phyloP scores from a whole-genome alignment of 2,113 vertebrate species.

The Turdus rufiventris region DNA sequence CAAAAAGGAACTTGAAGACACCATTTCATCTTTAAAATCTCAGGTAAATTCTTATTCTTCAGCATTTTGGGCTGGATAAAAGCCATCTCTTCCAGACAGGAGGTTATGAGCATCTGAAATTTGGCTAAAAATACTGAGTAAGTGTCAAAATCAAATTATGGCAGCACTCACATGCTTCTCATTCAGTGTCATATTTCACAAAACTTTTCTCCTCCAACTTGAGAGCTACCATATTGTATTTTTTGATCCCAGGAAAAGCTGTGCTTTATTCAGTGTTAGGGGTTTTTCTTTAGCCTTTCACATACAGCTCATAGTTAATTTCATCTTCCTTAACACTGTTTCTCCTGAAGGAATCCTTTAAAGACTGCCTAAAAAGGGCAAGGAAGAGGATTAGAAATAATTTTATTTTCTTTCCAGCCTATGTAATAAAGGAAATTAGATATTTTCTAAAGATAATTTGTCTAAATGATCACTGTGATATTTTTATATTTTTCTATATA shows the following conservation, averaged over 20 bases:
- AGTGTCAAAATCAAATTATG: neutral
- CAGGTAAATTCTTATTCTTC: constrained; percentile 78
- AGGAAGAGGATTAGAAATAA: neutral
- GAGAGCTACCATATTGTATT: neutral
- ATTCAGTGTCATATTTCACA: neutral
- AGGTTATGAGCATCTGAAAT: neutral
- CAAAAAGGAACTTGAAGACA: constrained; percentile 89
- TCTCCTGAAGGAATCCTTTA: neutral
- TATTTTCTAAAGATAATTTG: neutral
- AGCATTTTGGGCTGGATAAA: neutral
- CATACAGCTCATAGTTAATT: neutral
- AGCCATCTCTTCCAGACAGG: neutral
- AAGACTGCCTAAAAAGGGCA: neutral
- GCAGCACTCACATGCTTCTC: neutral
- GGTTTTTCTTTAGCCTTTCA: neutral
- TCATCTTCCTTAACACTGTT: neutral
- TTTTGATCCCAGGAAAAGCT: neutral
- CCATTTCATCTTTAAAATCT: constrained; percentile 89
- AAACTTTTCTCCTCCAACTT: neutral
- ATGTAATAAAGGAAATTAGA: neutral
- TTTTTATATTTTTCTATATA: neutral
- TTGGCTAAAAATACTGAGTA: neutral
- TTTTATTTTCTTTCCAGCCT: neutral
- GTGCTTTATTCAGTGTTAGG: neutral
- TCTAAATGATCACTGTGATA: neutral